Conservation (phyloP, 2,888 invertebrate genomes). For the Emesis castigata region DNA sequence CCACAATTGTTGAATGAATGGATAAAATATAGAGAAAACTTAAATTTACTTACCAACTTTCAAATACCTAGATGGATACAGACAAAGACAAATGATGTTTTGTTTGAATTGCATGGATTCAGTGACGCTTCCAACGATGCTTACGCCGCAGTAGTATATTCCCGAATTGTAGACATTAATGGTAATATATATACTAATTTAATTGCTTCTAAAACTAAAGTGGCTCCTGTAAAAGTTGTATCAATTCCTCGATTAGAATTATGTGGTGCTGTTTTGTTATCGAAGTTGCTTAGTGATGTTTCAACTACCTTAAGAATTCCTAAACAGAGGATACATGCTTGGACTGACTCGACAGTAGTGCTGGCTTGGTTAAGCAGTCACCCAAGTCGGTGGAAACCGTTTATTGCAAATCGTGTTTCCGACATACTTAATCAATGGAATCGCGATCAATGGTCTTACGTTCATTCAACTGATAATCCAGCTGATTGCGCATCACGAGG, state of each 20-base stretch:
- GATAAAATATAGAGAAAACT: conserved; percentile 41
- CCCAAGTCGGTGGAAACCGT: conserved; percentile 39
- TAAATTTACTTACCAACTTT: conserved; percentile 22
- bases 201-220: conserved; percentile 16
- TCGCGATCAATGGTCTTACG: conserved; percentile 59
- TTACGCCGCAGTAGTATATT: conserved; percentile 45
- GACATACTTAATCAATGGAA: conserved; percentile 53
- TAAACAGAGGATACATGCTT: conserved; percentile 22
- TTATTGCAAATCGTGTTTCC: conserved; percentile 38
- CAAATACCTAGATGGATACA: conserved; percentile 43
- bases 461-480: conserved; percentile 60
- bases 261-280: conserved; percentile 17
- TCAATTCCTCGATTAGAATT: conserved; percentile 25
- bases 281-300: conserved; percentile 27
- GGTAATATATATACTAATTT: conserved; percentile 22
- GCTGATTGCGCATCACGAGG: conserved; percentile 70
- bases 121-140: conserved; percentile 50
- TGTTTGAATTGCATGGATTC: conserved; percentile 55
- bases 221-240: conserved; percentile 9
- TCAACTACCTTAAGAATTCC: conserved; percentile 11
- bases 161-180: conserved; percentile 4
- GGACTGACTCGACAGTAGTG: conserved; percentile 41
- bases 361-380: conserved; percentile 37
- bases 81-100: conserved; percentile 1
- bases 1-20: conserved; percentile 53